Evolutionary conservation across 2,113 vertebrate genomes (phyloP), one percentile per base, ranked within the genome.

Genomic region (Erythrocercus mccallii): DNA sequence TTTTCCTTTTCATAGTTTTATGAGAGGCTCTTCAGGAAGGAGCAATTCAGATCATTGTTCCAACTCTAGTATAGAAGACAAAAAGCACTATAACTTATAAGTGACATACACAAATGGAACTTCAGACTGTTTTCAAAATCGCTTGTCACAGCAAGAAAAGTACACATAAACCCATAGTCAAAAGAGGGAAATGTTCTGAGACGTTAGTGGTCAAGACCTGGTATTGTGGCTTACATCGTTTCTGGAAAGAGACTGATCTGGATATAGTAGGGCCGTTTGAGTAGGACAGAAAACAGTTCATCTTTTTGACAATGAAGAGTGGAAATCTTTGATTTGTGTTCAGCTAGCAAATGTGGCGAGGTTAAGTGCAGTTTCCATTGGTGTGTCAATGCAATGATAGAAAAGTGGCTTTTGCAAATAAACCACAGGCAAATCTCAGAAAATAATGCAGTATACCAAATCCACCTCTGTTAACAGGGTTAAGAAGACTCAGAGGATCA

Each of bases 291-390:
- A 82, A 83, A 73, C 21, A 84, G 60, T 86, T 95, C 64, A 62
- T 93, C 76, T 90, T 90, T 80, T 54, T 93, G 71, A 94, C 65
- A 61, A 45, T 24, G 28, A 86, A 83, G 28, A 51, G 42, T 83
- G 83, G 86, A 92, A 95, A 94, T 79, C 38, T 86, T 94, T 96
- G 94, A 91, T 95, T 95, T 94, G 72, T 95, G 61, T 92, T 86
- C 56, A 86, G 69, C 65, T 74, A 57, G 65, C 15, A 83, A 64
- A 74, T 91, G 86, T 81, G 83, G 89, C 11, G 15, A 53, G 88
- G 88, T 95, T 97, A 97, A 96, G 83, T 94, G 92, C 60, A 81
- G 53, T 69, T 94, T 96, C 69, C 86, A 88, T 89, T 93, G 91
- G 48, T 76, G 35, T 96, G 88, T 92, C 91, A 94, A 45, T 95